phyloP scores from a whole-genome alignment of 2,797 vertebrate genomes.

The Holocentrus rufus region DNA sequence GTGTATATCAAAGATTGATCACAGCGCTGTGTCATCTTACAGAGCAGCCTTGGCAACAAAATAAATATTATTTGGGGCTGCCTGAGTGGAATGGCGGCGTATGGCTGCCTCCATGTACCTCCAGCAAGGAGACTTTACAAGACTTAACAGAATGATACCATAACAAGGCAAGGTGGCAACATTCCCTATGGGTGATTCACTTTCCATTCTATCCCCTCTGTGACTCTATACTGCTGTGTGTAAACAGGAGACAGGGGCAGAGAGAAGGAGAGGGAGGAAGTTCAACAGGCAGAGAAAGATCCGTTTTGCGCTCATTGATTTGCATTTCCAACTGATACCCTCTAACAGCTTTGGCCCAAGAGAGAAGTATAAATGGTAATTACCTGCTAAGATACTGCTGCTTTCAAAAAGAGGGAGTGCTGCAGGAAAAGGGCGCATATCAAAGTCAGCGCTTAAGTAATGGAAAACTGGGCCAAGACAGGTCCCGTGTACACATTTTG shows the following conservation, averaged over 20 bases:
- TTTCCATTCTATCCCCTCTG: slow-evolving; percentile 67
- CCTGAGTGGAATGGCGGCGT: neutral
- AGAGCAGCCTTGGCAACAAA: slow-evolving; percentile 17
- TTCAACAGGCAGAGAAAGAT: neutral
- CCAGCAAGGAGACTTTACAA: slow-evolving; percentile 7
- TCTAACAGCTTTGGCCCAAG: slow-evolving; percentile 5
- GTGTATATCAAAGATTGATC: slow-evolving; percentile 12
- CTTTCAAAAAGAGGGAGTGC: neutral
- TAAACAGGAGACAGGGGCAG: slow-evolving; percentile 29
- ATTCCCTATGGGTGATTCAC: slow-evolving; percentile 57
- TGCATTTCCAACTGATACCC: slow-evolving; percentile 14
- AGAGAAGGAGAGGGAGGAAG: neutral
- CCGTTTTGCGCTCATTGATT: slow-evolving; percentile 14
- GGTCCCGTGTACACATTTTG: slow-evolving; percentile 39
- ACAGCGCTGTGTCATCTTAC: slow-evolving; percentile 7
- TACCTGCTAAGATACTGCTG: slow-evolving; percentile 7
- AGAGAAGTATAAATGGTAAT: neutral
- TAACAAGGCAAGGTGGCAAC: slow-evolving; percentile 58
- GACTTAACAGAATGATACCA: slow-evolving; percentile 47
- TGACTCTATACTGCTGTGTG: slow-evolving; percentile 14
- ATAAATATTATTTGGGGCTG: slow-evolving; percentile 33
- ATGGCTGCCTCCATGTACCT: neutral
- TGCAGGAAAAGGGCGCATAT: neutral
- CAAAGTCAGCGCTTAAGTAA: slow-evolving; percentile 13
- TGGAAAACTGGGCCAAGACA: slow-evolving; percentile 21